Evolutionary conservation across 2,113 vertebrate species (phyloP).

Genomic region (Aldabrachelys gigantea): DNA sequence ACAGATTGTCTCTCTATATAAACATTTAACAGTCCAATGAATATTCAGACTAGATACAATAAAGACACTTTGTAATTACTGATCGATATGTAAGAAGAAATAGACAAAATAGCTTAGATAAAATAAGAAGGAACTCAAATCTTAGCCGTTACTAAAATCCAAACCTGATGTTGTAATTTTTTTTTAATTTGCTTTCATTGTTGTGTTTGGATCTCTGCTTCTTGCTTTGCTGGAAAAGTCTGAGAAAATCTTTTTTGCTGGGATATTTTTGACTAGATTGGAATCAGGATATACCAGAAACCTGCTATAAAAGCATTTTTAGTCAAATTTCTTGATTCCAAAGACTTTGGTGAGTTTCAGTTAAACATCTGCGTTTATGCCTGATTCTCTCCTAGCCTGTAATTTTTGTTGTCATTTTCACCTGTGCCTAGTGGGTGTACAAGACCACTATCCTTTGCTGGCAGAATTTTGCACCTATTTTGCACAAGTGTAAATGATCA

Average conservation of each 20-base stretch:
- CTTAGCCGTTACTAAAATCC: background rate
- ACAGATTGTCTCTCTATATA: background rate
- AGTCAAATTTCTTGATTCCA: background rate
- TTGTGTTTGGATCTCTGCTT: background rate
- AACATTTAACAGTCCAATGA: background rate
- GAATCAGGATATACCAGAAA: background rate
- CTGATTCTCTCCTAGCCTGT: background rate
- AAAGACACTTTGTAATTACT: background rate
- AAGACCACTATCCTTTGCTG: background rate
- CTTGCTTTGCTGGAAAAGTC: background rate
- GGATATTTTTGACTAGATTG: background rate
- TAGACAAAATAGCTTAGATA: background rate
- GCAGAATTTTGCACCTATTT: constrained; percentile 39
- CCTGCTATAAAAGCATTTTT: background rate
- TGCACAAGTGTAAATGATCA: constrained; percentile 26
- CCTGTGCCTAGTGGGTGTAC: background rate
- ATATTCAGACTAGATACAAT: background rate
- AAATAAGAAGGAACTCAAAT: background rate
- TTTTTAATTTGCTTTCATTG: background rate
- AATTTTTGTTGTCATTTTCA: constrained; percentile 24
- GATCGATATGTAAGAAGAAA: background rate
- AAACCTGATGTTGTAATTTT: background rate
- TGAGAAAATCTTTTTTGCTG: background rate
- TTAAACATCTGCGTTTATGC: background rate
- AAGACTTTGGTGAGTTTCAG: background rate